These are phyloP conservation scores for Sisor rabdophorus DNA, from an alignment of 2,113 vertebrate genomes.

Conservation along the genomic window DNA sequence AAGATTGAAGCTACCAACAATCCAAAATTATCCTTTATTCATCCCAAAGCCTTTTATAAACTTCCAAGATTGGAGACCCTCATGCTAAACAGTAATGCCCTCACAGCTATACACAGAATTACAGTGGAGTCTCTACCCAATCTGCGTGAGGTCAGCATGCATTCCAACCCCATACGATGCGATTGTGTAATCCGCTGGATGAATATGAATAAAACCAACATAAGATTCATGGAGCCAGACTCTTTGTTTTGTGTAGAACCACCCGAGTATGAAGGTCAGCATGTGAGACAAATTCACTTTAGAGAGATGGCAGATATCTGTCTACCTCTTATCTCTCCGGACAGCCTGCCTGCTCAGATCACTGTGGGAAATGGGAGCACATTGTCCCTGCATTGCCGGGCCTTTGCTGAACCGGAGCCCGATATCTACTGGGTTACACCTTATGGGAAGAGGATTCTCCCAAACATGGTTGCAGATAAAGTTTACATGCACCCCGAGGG, in stretches of 20 bases:
- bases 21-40: slow-evolving; percentile 91
- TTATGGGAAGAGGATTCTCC: slow-evolving; percentile 80
- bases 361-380: slow-evolving; percentile 77
- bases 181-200: slow-evolving; percentile 98
- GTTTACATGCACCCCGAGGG: slow-evolving; percentile 93
- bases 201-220: slow-evolving; percentile 93
- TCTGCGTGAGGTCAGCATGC: slow-evolving; percentile 92
- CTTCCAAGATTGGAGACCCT: slow-evolving; percentile 91
- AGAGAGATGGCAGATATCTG: slow-evolving; percentile 98
- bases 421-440: slow-evolving; percentile 97
- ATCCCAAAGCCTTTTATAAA: slow-evolving; percentile 92
- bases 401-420: slow-evolving; percentile 93
- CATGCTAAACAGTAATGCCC: slow-evolving; percentile 93
- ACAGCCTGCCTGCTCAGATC: slow-evolving; percentile 85
- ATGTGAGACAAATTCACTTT: slow-evolving; percentile 91
- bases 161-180: slow-evolving; percentile 96
- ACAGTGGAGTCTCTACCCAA: slow-evolving; percentile 91
- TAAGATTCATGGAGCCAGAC: slow-evolving; percentile 95
- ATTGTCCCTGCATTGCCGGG: slow-evolving; percentile 90
- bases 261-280: slow-evolving; percentile 92
- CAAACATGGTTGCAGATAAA: slow-evolving; percentile 81
- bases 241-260: slow-evolving; percentile 93
- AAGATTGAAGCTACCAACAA: slow-evolving; percentile 99
- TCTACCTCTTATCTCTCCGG: slow-evolving; percentile 90
- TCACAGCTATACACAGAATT: slow-evolving; percentile 89